These are phyloP conservation scores for Synanthedon andrenaeformis DNA, from an alignment of 2,888 invertebrate genomes.

Conservation along the genomic window DNA sequence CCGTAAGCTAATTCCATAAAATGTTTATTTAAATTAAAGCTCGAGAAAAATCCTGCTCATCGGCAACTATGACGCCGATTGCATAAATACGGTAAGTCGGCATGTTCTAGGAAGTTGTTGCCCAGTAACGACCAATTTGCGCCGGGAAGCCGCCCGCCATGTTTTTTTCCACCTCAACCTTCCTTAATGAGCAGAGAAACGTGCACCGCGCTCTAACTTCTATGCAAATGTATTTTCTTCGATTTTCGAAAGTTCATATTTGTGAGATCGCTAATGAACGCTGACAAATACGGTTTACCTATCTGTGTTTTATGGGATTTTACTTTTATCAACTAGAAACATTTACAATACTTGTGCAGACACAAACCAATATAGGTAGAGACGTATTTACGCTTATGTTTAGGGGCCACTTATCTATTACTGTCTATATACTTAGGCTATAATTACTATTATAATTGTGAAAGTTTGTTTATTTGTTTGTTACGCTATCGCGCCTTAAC, in stretches of 20 bases:
- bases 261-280: constrained; percentile 18
- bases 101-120: constrained; percentile 40
- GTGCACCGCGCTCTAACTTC: constrained; percentile 34
- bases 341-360: background rate
- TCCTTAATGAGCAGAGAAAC: constrained; percentile 60
- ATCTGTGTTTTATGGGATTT: constrained; percentile 19
- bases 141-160: constrained; percentile 24
- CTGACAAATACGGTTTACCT: constrained; percentile 16
- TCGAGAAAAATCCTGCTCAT: constrained; percentile 15
- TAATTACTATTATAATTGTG: too few relatives aligned
- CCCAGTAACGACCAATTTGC: constrained; percentile 46
- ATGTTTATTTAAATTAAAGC: too few relatives aligned
- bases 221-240: constrained; percentile 57
- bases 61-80: constrained; percentile 26
- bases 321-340: constrained; percentile 18
- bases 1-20: too few relatives aligned
- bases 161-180: constrained; percentile 28
- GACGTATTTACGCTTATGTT: too few relatives aligned
- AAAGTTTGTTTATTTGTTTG: too few relatives aligned
- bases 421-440: too few relatives aligned
- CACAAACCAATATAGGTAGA: background rate
- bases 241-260: constrained; percentile 42
- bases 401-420: too few relatives aligned
- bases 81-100: constrained; percentile 37
- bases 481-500: too few relatives aligned